phyloP scores from a whole-genome alignment of 2,888 invertebrate species.

The Meiosimyza platycephala region DNA sequence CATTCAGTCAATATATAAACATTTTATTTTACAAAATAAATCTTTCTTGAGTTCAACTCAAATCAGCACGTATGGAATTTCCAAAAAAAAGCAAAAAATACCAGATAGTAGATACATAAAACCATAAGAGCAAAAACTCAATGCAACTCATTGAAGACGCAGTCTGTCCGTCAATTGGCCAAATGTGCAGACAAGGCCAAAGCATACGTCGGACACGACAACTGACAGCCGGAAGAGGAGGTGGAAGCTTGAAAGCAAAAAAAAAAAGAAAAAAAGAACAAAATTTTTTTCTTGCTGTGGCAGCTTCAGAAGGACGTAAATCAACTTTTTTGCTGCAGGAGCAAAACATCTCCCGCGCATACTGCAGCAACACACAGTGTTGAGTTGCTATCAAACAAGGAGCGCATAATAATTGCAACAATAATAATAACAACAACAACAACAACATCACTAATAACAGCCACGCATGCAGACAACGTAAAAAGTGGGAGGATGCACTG shows the following conservation, averaged over 20 bases:
- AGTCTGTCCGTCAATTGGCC: too few relatives aligned
- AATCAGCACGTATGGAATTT: too few relatives aligned
- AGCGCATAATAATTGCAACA: constrained; percentile 52
- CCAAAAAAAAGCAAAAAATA: too few relatives aligned
- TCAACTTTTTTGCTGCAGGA: constrained; percentile 51
- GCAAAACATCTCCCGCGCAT: constrained; percentile 56
- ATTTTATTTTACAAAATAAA: too few relatives aligned
- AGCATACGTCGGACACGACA: neutral
- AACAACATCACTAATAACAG: constrained; percentile 44
- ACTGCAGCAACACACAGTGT: neutral
- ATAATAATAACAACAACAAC: constrained; percentile 51
- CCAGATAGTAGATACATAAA: too few relatives aligned
- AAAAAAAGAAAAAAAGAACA: neutral
- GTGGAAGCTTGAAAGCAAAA: constrained; percentile 52
- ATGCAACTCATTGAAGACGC: too few relatives aligned
- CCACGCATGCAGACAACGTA: constrained; percentile 32
- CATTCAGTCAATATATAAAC: too few relatives aligned
- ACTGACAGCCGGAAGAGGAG: constrained; percentile 62
- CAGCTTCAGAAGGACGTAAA: constrained; percentile 47
- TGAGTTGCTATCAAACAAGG: constrained; percentile 22
- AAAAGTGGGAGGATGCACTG: constrained; percentile 66
- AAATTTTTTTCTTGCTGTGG: constrained; percentile 23
- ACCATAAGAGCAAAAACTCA: too few relatives aligned
- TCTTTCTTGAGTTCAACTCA: too few relatives aligned
- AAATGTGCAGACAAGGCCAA: neutral